Percentiles rank a stretch among this genome's conserved stretches.
phyloP scores from a whole-genome alignment of 2,888 invertebrate species.

The Agonopterix heracliana region DNA sequence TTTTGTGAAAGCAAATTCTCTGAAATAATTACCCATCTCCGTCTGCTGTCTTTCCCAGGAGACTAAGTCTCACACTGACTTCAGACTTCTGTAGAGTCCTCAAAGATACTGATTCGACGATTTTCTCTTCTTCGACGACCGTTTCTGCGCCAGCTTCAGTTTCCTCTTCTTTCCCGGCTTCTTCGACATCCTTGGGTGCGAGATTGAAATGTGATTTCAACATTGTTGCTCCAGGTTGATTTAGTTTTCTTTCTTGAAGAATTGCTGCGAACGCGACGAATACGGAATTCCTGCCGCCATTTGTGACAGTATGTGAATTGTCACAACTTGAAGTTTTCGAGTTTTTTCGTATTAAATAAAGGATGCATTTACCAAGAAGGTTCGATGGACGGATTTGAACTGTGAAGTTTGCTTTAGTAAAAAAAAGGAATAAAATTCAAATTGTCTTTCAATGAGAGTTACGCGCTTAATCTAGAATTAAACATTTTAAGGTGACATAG shows the following conservation, averaged over 20 bases:
- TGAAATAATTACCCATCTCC: constrained; percentile 51
- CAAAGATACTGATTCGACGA: neutral
- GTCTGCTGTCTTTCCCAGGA: constrained; percentile 63
- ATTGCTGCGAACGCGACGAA: neutral
- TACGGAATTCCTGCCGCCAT: neutral
- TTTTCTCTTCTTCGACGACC: constrained; percentile 14
- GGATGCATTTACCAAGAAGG: too few relatives aligned
- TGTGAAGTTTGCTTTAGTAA: too few relatives aligned
- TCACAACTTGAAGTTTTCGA: too few relatives aligned
- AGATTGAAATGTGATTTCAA: constrained; percentile 50
- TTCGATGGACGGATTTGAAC: too few relatives aligned
- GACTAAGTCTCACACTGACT: constrained; percentile 47
- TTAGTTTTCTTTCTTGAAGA: neutral
- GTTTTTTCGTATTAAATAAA: too few relatives aligned
- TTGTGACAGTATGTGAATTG: neutral
- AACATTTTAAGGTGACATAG: too few relatives aligned
- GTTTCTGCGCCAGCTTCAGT: neutral
- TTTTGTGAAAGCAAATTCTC: too few relatives aligned
- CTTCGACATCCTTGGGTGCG: neutral
- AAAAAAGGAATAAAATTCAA: too few relatives aligned
- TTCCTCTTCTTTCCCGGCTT: neutral
- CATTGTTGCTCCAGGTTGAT: constrained; percentile 26
- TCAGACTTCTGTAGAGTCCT: constrained; percentile 41
- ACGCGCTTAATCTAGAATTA: too few relatives aligned
- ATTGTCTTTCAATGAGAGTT: too few relatives aligned